Base-by-base conservation (phyloP, 2,113 vertebrate genomes). In the Spheniscus mendiculus region DNA sequence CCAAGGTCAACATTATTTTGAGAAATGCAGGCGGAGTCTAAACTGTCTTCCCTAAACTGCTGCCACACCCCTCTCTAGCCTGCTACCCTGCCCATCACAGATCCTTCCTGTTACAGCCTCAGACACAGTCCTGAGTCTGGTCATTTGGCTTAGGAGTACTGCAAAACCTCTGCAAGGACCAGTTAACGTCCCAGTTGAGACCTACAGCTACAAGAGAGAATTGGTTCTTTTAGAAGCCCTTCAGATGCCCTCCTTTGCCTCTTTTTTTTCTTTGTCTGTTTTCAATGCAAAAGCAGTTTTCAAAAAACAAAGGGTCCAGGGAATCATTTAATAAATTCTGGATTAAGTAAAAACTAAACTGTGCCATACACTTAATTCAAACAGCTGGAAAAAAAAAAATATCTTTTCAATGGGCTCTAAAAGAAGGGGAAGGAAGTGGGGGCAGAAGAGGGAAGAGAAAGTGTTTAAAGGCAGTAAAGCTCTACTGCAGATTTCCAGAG, bases 271-370 rank as follows among this genome's bases (percentile, higher is more conserved):
- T 88, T 69, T 55, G 59, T 70, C 74, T 77, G 21, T 78, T 93
- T 95, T 80, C 89, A 87, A 50, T 94, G 81, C n/a, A 82, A 61
- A 97, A 87, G 10, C 26, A 85, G 53, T 65, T 96, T 73, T 63
- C 22, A 25, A 53, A n/a, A 92, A 79, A 79, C 70, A 95, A 92
- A 95, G 62, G 29, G 22, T 40, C 21, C 38, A 90, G 45, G 63
- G 73, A 96, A 52, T 11, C 61, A 30, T 89, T 87, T 62, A 90
- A 94, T 86, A 95, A 87, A 89, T 77, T 80, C 83, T 71, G 29
- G 50, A 90, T 87, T 83, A 76, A 74, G 44, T 70, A 78, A 85
- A 91, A 87, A 25, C 20, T 65, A 40, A 89, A 49, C 45, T 17
- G 38, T 91, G 70, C 30, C 83, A 79, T 47, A 58, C 22, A 23